A percentile compares a stretch with the other conserved stretches of the same genome.
phyloP scores from a whole-genome alignment of 1,140 invertebrate species.

The Helicorthomorpha holstii region DNA sequence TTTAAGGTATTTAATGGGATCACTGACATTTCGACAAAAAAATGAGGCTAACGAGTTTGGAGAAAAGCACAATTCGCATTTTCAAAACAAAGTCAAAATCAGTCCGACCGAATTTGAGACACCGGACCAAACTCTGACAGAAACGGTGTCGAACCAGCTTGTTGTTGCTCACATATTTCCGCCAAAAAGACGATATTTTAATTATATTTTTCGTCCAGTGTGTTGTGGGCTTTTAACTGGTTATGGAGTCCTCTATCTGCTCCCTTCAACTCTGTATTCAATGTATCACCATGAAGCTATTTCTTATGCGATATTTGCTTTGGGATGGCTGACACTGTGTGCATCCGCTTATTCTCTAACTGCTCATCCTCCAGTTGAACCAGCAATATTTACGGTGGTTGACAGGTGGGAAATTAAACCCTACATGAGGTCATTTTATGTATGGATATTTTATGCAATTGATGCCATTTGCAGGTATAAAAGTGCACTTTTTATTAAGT shows the following conservation, averaged over 20 bases:
- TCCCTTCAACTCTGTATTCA: conserved; percentile 17
- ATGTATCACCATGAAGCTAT: conserved; percentile 18
- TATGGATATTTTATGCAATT: conserved; percentile 5
- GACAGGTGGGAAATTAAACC: conserved; percentile 23
- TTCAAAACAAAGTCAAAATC: neutral
- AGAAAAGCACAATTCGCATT: neutral
- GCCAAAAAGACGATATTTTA: conserved; percentile 21
- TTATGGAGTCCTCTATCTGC: conserved; percentile 18
- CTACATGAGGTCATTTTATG: conserved; percentile 23
- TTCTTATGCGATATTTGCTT: conserved; percentile 20
- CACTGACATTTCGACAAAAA: too few species aligned
- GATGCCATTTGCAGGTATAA: neutral
- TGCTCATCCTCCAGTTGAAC: conserved; percentile 23
- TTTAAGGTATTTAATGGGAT: conserved; percentile 10
- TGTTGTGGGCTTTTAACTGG: conserved; percentile 18
- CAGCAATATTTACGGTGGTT: conserved; percentile 23
- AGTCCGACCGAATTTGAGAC: neutral
- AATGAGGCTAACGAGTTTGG: too few species aligned
- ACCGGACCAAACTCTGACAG: neutral
- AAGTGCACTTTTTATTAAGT: neutral
- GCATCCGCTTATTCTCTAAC: conserved; percentile 25
- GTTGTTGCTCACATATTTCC: conserved; percentile 17
- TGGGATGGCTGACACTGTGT: conserved; percentile 25
- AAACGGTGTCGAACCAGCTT: neutral
- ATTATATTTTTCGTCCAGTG: conserved; percentile 22